Conservation (phyloP, 2,113 vertebrate species). For the Polypterus senegalus region DNA sequence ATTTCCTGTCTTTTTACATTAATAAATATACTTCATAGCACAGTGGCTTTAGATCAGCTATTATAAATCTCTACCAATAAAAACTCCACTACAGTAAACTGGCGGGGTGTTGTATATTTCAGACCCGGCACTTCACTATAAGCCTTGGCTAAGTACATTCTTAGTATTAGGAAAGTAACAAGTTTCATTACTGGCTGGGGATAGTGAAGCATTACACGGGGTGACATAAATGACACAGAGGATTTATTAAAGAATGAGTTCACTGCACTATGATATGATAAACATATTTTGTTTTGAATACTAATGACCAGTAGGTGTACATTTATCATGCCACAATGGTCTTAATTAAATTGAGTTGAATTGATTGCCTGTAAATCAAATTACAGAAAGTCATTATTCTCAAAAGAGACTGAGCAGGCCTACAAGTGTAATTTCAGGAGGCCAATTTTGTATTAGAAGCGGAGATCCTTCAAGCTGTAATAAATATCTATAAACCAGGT, state of each 20-base stretch:
- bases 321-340: constrained; percentile 57
- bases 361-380: constrained; percentile 57
- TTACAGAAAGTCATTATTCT: constrained; percentile 54
- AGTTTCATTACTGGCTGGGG: constrained; percentile 38
- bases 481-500: constrained; percentile 11
- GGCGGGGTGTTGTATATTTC: no score
- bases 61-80: no score
- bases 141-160: constrained; percentile 5
- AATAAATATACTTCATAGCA: no score
- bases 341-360: constrained; percentile 58
- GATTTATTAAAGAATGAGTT: constrained; percentile 52
- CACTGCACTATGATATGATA: constrained; percentile 42
- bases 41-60: no score
- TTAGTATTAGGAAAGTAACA: constrained; percentile 25
- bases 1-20: no score
- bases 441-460: constrained; percentile 21
- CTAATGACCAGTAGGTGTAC: constrained; percentile 58
- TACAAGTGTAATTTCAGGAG: constrained; percentile 39
- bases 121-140: background rate
- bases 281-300: constrained; percentile 56
- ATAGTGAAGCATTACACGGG: constrained; percentile 38
- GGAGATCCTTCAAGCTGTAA: constrained; percentile 7
- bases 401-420: constrained; percentile 42
- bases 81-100: no score
- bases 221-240: constrained; percentile 51